These are phyloP conservation scores for Spea hammondii DNA, from an alignment of 2,797 vertebrate species.

Conservation along the genomic window DNA sequence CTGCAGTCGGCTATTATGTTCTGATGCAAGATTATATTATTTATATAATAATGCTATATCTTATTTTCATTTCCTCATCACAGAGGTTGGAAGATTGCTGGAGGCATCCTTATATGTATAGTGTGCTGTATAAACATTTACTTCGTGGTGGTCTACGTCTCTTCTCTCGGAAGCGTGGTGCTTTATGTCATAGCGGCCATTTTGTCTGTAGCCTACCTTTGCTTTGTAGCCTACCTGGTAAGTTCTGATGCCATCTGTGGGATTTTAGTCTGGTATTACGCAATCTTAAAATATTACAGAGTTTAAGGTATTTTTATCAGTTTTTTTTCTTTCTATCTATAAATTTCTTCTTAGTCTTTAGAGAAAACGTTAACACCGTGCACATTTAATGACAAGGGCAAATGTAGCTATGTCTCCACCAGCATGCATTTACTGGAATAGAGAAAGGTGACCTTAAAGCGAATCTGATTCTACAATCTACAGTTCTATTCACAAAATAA, in stretches of 20 bases:
- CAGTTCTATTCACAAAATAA: too few species aligned
- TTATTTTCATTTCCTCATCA: neutral
- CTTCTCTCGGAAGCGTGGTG: slow-evolving; percentile 67
- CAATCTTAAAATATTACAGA: neutral
- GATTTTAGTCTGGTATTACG: neutral
- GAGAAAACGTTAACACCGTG: too few species aligned
- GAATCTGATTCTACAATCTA: too few species aligned
- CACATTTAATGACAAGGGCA: too few species aligned
- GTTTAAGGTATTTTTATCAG: neutral
- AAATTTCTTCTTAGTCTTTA: too few species aligned
- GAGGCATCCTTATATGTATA: slow-evolving; percentile 76
- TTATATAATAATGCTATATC: neutral
- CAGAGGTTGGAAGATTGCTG: slow-evolving; percentile 82
- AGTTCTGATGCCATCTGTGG: slow-evolving; percentile 55
- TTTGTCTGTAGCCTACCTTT: slow-evolving; percentile 78
- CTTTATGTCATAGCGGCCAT: slow-evolving; percentile 77
- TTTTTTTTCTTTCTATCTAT: too few species aligned
- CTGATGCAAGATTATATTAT: too few species aligned
- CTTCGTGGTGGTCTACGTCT: slow-evolving; percentile 87
- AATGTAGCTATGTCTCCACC: too few species aligned
- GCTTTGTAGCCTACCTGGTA: slow-evolving; percentile 89
- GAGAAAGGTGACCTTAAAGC: too few species aligned
- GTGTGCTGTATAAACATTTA: slow-evolving; percentile 89
- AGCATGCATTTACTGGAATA: too few species aligned
- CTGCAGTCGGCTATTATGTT: too few species aligned